A percentile compares a stretch with the other conserved stretches of the same genome.
Conservation (phyloP, 2,888 invertebrate genomes). For the Lasioglossum figueresi region DNA sequence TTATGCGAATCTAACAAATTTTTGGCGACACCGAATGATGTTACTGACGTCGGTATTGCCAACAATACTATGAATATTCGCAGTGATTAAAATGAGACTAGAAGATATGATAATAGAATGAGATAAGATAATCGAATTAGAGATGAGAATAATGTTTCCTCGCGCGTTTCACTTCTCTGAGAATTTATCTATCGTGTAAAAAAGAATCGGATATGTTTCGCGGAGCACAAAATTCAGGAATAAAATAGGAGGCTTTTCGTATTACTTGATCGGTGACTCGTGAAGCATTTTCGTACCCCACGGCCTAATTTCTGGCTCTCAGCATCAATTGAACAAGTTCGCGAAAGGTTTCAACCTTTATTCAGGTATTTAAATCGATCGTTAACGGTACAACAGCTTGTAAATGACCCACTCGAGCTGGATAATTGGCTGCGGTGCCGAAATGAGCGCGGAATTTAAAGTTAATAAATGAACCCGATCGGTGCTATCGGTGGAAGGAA, state of each 20-base stretch:
- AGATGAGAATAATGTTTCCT: too few relatives aligned
- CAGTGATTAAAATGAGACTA: not conserved
- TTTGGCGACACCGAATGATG: too few relatives aligned
- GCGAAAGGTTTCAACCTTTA: constrained; percentile 8
- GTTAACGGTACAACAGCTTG: constrained; percentile 51
- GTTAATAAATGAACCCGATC: constrained; percentile 58
- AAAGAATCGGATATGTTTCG: not conserved
- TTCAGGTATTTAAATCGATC: constrained; percentile 50
- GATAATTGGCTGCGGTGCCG: constrained; percentile 52
- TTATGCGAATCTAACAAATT: too few relatives aligned
- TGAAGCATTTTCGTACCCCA: constrained; percentile 6
- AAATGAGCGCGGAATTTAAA: constrained; percentile 39
- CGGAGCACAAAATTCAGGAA: not conserved
- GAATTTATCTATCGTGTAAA: not conserved
- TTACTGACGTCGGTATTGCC: not conserved
- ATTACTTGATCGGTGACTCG: constrained; percentile 1
- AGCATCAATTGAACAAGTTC: constrained; percentile 18
- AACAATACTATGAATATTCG: not conserved
- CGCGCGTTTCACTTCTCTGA: not conserved
- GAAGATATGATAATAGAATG: too few relatives aligned
- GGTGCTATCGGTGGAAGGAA: constrained; percentile 43
- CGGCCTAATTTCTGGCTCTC: constrained; percentile 30
- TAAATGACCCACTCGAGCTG: constrained; percentile 40
- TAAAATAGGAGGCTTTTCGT: not conserved
- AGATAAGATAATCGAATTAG: too few relatives aligned